These are phyloP conservation scores for Sipha maydis DNA, from an alignment of 2,888 invertebrate species.

Conservation along the genomic window DNA sequence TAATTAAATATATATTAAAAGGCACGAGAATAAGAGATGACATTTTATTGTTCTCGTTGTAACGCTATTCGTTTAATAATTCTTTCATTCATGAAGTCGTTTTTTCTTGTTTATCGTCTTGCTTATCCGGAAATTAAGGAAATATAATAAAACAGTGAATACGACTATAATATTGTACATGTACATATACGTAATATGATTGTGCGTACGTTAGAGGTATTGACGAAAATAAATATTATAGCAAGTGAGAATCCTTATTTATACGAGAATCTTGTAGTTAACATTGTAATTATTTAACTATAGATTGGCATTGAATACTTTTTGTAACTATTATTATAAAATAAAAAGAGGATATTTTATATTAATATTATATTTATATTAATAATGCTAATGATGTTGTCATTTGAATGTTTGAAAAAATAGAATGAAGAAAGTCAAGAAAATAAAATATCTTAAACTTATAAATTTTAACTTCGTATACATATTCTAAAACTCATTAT, in stretches of 20 bases:
- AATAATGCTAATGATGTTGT: too few species aligned
- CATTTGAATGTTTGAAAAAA: too few species aligned
- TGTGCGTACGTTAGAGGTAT: background rate
- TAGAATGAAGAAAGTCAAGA: too few species aligned
- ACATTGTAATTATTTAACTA: too few species aligned
- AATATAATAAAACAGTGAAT: conserved; percentile 25
- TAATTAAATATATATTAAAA: background rate
- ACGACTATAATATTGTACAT: background rate
- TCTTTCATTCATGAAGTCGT: conserved; percentile 10
- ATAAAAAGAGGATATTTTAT: too few species aligned
- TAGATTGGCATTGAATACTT: too few species aligned
- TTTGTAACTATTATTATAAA: too few species aligned
- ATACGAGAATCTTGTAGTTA: background rate
- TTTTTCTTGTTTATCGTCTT: conserved; percentile 10
- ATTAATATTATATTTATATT: too few species aligned
- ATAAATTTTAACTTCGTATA: too few species aligned
- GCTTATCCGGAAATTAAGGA: conserved; percentile 13
- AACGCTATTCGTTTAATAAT: background rate
- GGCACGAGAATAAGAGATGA: background rate
- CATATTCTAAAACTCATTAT: too few species aligned
- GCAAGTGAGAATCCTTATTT: background rate
- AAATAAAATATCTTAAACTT: too few species aligned
- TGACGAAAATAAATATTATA: background rate
- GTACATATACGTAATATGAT: background rate
- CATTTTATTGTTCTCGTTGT: background rate